Base-by-base conservation (phyloP, 2,888 invertebrate species). In the Lasioglossum vierecki region DNA sequence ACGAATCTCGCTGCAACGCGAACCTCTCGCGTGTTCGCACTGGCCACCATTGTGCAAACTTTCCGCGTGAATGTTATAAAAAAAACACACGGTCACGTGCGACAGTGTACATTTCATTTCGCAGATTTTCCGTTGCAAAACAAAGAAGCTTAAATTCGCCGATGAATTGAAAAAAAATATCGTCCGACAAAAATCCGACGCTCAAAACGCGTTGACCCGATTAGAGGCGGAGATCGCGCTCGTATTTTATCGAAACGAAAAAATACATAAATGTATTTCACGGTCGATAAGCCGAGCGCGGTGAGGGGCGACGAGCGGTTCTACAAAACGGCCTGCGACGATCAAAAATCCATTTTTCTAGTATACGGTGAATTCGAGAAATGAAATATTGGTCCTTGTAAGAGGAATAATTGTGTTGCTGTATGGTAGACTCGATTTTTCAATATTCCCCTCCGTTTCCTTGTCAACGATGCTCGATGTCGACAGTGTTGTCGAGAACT, bases 31-130 rank as follows among this genome's bases (percentile, higher is more conserved):
- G 4, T 13, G 60, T 26, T 60, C 60, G 13, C 26, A 13, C 13
- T 0, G 60, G 26, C 15, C 26, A 13, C 5, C 39, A 11, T 39
- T 39, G 39, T 39, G 35, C 66, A 66, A 66, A 66, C 35, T 15
- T 30, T 35, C 18, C 66, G 13, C 5, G 15, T 4, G 6, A 66
- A 66, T 8, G 30, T 30, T 8, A 66, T 26, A 26, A 60, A 60
- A 60, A 60, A 60, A 35, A n/a, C 60, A 26, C 26, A 26, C 60
- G 60, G 60, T 26, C 60, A 66, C 66, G 35, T 35, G 66, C 66
- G 66, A 66, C 35, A 30, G 66, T 66, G 66, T 66, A 66, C 66
- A 35, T 18, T 66, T 66, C 66, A 66, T 66, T 66, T 66, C 66
- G 66, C 66, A 35, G 66, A 66, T 66, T 66, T 35, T 18, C 30